Evolutionary conservation across 2,888 invertebrate species (phyloP).

Genomic region (Campoplex capitator): DNA sequence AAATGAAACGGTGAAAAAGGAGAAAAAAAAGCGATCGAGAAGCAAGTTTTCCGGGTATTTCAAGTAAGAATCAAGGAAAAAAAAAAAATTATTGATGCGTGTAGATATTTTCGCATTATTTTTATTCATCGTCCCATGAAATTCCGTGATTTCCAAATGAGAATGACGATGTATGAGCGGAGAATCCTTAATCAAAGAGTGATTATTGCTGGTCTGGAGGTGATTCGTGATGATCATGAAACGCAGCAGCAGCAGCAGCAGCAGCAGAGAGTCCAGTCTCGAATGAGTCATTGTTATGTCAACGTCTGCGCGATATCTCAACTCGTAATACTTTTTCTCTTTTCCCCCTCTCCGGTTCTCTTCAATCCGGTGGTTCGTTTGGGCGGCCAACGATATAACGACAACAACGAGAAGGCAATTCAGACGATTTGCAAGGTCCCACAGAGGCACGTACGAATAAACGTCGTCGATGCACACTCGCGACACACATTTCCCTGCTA

Average conservation of each 20-base stretch:
- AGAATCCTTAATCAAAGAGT: constrained; percentile 4
- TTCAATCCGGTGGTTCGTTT: not conserved
- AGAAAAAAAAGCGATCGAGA: constrained; percentile 17
- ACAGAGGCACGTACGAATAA: not conserved
- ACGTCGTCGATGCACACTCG: constrained; percentile 12
- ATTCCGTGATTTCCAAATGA: not conserved
- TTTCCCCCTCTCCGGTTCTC: not conserved
- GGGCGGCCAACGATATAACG: constrained; percentile 1
- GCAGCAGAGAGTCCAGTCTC: not conserved
- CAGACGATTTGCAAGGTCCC: not conserved
- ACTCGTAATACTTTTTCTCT: constrained; percentile 45
- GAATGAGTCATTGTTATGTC: constrained; percentile 60
- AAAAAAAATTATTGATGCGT: not conserved
- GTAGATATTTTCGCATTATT: too few relatives aligned
- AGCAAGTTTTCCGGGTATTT: not conserved
- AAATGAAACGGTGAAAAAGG: constrained; percentile 15
- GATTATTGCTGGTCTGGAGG: constrained; percentile 50
- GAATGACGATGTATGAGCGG: not conserved
- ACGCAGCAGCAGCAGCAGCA: not conserved
- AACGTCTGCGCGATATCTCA: constrained; percentile 63
- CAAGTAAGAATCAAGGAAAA: not conserved
- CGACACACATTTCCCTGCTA: constrained; percentile 19
- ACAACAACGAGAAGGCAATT: not conserved
- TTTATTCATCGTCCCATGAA: not conserved
- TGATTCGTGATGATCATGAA: constrained; percentile 53